Evolutionary conservation across 2,113 vertebrate genomes (phyloP).

Genomic region (Corvus hawaiiensis): DNA sequence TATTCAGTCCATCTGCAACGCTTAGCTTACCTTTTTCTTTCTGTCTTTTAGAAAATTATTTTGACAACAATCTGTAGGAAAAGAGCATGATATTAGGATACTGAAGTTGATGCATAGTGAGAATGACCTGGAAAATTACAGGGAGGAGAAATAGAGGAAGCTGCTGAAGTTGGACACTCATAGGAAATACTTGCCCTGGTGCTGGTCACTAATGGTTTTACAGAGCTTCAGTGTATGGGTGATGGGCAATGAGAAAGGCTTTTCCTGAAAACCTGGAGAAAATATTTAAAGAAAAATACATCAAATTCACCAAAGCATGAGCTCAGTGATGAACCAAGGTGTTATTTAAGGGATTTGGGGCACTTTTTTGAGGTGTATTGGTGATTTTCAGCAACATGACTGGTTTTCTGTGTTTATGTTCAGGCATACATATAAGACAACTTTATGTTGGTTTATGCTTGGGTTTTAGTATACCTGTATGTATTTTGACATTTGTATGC

Average conservation of each 20-base stretch:
- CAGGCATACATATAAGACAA: not conserved
- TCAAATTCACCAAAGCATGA: not conserved
- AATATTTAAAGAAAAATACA: not conserved
- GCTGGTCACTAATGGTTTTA: not conserved
- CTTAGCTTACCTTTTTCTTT: not conserved
- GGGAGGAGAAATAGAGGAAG: not conserved
- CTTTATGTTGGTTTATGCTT: not conserved
- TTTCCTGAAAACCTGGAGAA: not conserved
- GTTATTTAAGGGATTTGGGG: not conserved
- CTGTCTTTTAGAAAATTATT: not conserved
- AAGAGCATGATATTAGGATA: not conserved
- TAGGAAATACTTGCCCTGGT: not conserved
- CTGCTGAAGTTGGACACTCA: not conserved
- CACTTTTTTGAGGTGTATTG: not conserved
- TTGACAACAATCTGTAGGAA: not conserved
- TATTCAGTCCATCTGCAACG: not conserved
- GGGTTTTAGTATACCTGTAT: not conserved
- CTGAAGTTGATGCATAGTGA: not conserved
- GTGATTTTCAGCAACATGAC: not conserved
- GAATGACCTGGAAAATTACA: not conserved
- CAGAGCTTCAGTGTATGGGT: not conserved
- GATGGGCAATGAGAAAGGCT: not conserved
- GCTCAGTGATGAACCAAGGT: rapidly evolving
- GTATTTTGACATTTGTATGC: not conserved
- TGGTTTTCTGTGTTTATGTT: not conserved